Conservation (phyloP, 2,113 vertebrate genomes). For the Xenotilapia longispinis region DNA sequence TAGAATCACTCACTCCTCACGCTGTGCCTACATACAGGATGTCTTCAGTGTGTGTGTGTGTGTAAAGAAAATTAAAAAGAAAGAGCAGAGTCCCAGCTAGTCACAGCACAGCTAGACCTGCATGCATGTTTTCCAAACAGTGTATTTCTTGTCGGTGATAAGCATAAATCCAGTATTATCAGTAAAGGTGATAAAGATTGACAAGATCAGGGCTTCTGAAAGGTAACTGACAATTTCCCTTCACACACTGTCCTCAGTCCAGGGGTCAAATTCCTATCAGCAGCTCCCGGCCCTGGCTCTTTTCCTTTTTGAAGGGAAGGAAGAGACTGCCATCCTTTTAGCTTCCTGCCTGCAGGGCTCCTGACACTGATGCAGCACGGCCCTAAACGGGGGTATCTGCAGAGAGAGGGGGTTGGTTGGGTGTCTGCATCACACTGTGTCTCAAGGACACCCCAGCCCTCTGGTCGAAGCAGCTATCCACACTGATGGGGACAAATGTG, state of each 20-base stretch:
- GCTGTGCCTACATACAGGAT: slow-evolving; percentile 38
- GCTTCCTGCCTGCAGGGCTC: slow-evolving; percentile 56
- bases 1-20: slow-evolving; percentile 57
- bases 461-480: slow-evolving; percentile 52
- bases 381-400: slow-evolving; percentile 5
- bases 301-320: slow-evolving; percentile 16
- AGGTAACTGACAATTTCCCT: slow-evolving; percentile 6
- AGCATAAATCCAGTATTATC: neutral
- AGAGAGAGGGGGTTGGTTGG: neutral
- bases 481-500: slow-evolving; percentile 68
- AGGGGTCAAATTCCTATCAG: slow-evolving; percentile 31
- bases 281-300: neutral
- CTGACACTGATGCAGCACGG: slow-evolving; percentile 63
- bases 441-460: slow-evolving; percentile 72
- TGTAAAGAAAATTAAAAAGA: neutral
- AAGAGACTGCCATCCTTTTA: slow-evolving; percentile 48
- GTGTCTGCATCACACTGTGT: slow-evolving; percentile 42
- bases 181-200: slow-evolving; percentile 12
- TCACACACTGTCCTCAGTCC: slow-evolving; percentile 5
- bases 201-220: neutral
- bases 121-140: neutral
- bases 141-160: neutral
- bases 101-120: neutral
- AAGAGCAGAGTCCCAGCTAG: neutral
- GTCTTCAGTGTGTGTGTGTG: neutral